Percentiles rank a stretch among this genome's conserved stretches.
Conservation (phyloP, 2,888 invertebrate species). For the Sisyra nigra region DNA sequence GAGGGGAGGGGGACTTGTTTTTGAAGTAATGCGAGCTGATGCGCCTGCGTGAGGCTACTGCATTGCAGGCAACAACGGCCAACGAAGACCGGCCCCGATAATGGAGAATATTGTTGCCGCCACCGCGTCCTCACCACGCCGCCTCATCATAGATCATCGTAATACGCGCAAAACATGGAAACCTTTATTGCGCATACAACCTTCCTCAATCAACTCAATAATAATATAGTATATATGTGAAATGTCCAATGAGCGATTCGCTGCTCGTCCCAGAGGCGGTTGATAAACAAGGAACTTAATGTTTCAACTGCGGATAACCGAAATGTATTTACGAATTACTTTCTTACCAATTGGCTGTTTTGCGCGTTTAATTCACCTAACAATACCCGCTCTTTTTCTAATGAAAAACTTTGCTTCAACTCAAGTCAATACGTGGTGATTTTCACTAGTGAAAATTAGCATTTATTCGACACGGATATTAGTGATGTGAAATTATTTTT, state of each 20-base stretch:
- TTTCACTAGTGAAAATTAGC: no score
- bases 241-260: neutral
- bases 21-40: no score
- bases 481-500: no score
- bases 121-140: neutral
- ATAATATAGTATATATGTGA: neutral
- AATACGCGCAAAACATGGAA: conserved; percentile 6
- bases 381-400: no score
- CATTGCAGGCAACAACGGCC: conserved; percentile 2
- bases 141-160: neutral
- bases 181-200: conserved; percentile 6
- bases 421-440: no score
- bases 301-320: neutral
- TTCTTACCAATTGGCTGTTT: no score
- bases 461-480: no score
- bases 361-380: no score
- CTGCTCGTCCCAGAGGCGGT: no score
- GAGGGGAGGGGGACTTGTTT: no score
- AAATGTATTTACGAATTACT: no score
- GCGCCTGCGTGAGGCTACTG: conserved; percentile 2
- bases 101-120: neutral
- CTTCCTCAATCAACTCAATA: conserved; percentile 4
- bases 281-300: neutral
- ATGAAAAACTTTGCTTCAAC: no score
- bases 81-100: neutral